Base-by-base conservation (phyloP, 2,797 vertebrate species). In the Hoplostethus atlanticus region DNA sequence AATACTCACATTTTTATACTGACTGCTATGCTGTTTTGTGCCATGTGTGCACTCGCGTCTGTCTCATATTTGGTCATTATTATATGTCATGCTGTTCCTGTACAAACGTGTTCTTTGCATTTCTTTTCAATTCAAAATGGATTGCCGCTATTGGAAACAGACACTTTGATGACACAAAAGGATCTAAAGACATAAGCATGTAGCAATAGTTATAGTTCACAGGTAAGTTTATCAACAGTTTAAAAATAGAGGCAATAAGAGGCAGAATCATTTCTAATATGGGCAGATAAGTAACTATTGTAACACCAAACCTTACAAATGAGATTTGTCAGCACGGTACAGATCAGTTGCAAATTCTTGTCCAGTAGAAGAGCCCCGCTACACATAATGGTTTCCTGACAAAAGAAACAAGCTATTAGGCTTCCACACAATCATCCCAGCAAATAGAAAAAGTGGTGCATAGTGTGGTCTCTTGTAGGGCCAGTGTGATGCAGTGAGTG, bases 341-440 rank as follows among this genome's bases (percentile, higher is more conserved):
- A 11, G 12, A 40, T 61, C 40, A 59, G 60, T 13, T 46, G 40
- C 60, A 38, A 52, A 40, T 66, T 69, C 40, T 57, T 4, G 52
- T 69, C 52, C n/a, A 25, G 57, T 21, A 8, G 76, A 52, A 17
- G 63, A 58, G 44, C 65, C 73, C 86, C 68, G n/a, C 73, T 81
- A 78, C 8, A 15, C 56, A 10, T 59, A 42, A 77, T 67, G 70
- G 74, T 89, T 91, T 80, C 89, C 91, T 93, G 76, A 48, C 10
- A 76, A 85, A 67, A 56, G 64, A 84, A 73, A 66, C 1, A 77
- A 44, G 78, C 2, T 59, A 65, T 74, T 42, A 84, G 64, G 51
- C n/a, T 9, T 62, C 17, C 5, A 50, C 3, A 63, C 0, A 61
- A 21, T 36, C 30, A 67, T 66, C 16, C 58, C 5, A 21, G 13